Conservation (phyloP, 2,888 invertebrate genomes). For the Dimorphilus gyrociliatus region DNA sequence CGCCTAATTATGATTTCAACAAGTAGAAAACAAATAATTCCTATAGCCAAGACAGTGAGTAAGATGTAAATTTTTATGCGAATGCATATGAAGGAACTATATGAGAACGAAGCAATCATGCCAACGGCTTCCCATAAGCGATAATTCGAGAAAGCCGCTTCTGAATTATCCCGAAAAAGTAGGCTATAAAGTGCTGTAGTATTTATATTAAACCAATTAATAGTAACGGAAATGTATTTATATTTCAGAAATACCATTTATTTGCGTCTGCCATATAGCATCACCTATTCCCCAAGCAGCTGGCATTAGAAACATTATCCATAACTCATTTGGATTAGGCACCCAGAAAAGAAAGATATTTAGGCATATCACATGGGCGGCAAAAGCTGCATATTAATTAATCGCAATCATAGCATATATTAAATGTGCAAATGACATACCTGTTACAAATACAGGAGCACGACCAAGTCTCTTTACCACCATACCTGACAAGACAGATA, state of each 20-base stretch:
- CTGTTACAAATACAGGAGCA: too few relatives aligned
- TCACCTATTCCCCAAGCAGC: conserved; percentile 7
- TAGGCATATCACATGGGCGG: conserved; percentile 3
- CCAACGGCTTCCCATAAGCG: conserved; percentile 1
- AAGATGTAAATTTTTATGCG: conserved; percentile 1
- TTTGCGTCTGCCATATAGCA: conserved; percentile 6
- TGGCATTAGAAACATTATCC: conserved; percentile 5
- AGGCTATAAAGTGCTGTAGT: conserved; percentile 1
- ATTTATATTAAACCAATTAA: neutral
- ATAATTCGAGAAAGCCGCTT: neutral
- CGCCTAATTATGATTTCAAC: too few relatives aligned
- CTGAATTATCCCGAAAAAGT: neutral
- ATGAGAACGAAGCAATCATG: neutral
- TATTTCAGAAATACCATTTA: too few relatives aligned
- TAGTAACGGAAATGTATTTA: too few relatives aligned
- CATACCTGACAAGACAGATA: conserved; percentile 3
- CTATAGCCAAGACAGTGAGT: neutral
- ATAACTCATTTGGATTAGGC: conserved; percentile 3
- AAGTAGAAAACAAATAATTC: neutral
- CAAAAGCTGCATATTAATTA: neutral
- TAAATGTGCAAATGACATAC: neutral
- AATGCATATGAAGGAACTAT: neutral
- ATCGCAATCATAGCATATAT: neutral
- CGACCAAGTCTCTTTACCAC: conserved; percentile 3
- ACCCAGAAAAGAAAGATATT: conserved; percentile 3